Base-by-base conservation (phyloP, 2,888 invertebrate genomes). In the Eupithecia dodoneata region DNA sequence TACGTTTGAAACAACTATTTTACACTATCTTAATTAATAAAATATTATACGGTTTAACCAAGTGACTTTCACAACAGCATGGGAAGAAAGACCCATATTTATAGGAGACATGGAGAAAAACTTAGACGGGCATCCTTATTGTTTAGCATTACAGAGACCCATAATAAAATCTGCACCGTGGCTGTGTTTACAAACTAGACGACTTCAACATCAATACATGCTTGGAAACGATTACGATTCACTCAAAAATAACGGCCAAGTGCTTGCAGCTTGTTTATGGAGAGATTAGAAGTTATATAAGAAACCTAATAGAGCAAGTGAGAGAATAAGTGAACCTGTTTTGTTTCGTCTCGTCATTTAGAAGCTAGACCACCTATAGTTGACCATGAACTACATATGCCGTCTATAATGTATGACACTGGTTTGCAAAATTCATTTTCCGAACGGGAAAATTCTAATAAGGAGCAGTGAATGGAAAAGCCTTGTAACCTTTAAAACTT, bases 401-500 rank as follows among this genome's bases (percentile, higher is more conserved):
- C 15, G 7, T 6, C 42, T 10, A 44, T 5, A 65, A 66, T 3
- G 42, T 67, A 44, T 67, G 7, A 9, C 9, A 75, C n/a, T 66
- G 9, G 59, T 67, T 69, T 69, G 45, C 65, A 76, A 55, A 59
- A 71, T 67, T 52, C 55, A 76, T 47, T 47, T 41, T 71, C 69
- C 65, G 59, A 72, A 76, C 73, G 76, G 75, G 73, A 79, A 76
- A 73, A 65, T 69, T 78, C 79, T 77, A 80, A 78, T 79, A 80
- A 69, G 82, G 80, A 66, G 79, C 77, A 81, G 83, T 82, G 85
- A 86, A 81, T 83, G 87, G 86, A 86, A 86, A 80, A 82, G 47
- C 88, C 88, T 87, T 87, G 88, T 78, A 76, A 85, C 77, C 79
- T 76, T 79, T 83, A 83, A 83, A 73, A 83, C 86, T 83, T 85